Conservation (phyloP, 2,797 vertebrate species). For the Darevskia mixta region DNA sequence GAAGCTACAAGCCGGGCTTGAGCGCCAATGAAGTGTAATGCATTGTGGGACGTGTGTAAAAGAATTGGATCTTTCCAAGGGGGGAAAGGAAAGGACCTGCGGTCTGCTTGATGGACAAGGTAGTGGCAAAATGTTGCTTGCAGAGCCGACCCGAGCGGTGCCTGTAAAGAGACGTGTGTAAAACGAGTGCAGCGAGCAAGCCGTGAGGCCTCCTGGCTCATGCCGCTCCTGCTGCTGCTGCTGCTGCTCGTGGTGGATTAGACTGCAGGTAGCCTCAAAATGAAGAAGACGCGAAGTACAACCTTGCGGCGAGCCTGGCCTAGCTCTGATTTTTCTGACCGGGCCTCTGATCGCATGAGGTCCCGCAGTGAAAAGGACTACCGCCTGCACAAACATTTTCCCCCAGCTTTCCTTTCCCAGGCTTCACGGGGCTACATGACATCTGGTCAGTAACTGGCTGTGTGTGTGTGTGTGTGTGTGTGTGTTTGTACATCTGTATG, state of each 20-base stretch:
- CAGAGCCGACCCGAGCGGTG: conserved; percentile 76
- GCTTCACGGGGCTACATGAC: conserved; percentile 89
- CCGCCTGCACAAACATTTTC: conserved; percentile 92
- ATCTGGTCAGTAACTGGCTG: conserved; percentile 83
- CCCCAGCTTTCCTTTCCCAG: conserved; percentile 88
- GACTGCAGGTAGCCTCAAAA: conserved; percentile 87
- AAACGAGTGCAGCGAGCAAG: conserved; percentile 39
- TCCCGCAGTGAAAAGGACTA: conserved; percentile 99
- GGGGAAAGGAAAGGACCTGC: conserved; percentile 74
- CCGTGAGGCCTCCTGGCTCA: conserved; percentile 67
- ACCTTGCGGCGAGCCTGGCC: conserved; percentile 96
- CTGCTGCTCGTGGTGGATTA: conserved; percentile 82
- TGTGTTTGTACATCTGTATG: conserved; percentile 6
- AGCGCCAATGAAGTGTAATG: conserved; percentile 96
- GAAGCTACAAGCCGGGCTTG: conserved; percentile 90
- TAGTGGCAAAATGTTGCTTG: conserved; percentile 72
- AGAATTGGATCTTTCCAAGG: conserved; percentile 78
- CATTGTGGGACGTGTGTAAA: conserved; percentile 88
- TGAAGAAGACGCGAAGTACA: conserved; percentile 98
- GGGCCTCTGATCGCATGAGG: conserved; percentile 89
- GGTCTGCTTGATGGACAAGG: conserved; percentile 75
- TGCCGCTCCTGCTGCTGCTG: conserved; percentile 62
- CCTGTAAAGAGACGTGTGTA: conserved; percentile 67
- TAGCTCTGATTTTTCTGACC: conserved; percentile 94
- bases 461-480: conserved; percentile 24